These are phyloP conservation scores for Achatina immaculata DNA, from an alignment of 1,140 invertebrate species.

Conservation along the genomic window DNA sequence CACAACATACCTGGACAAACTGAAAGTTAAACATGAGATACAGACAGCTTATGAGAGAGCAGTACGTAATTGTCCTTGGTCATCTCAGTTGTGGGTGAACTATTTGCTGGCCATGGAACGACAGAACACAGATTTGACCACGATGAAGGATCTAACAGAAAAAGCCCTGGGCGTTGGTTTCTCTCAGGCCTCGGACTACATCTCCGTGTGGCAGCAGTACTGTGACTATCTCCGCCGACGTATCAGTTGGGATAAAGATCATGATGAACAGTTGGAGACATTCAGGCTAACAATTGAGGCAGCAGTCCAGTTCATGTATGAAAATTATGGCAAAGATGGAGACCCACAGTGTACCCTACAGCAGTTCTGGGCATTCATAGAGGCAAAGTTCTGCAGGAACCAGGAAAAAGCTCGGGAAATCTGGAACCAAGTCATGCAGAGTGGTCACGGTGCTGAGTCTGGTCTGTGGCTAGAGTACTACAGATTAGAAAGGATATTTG, in stretches of 20 bases:
- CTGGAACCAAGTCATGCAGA: slow-evolving; percentile 81
- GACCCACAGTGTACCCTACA: slow-evolving; percentile 80
- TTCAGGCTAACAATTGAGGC: slow-evolving; percentile 76
- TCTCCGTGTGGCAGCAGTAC: slow-evolving; percentile 81
- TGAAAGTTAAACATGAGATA: slow-evolving; percentile 70
- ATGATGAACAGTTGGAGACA: slow-evolving; percentile 68
- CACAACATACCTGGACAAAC: slow-evolving; percentile 75
- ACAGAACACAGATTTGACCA: slow-evolving; percentile 68
- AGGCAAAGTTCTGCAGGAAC: slow-evolving; percentile 75
- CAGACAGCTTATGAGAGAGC: slow-evolving; percentile 72
- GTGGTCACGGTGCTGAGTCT: slow-evolving; percentile 75
- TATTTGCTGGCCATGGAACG: slow-evolving; percentile 77
- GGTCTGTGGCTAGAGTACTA: slow-evolving; percentile 81
- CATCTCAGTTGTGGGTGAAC: slow-evolving; percentile 76
- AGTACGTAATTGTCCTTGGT: slow-evolving; percentile 80
- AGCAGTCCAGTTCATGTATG: slow-evolving; percentile 75
- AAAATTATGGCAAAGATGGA: slow-evolving; percentile 75
- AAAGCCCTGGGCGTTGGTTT: slow-evolving; percentile 78
- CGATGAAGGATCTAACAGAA: slow-evolving; percentile 78
- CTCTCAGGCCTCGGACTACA: slow-evolving; percentile 76
- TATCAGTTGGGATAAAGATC: slow-evolving; percentile 74
- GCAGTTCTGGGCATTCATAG: slow-evolving; percentile 81
- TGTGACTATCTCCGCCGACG: slow-evolving; percentile 79
- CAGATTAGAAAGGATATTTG: slow-evolving; percentile 77
- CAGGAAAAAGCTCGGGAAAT: slow-evolving; percentile 79